These are phyloP conservation scores for Telmatochromis sp. DNA, from an alignment of 2,113 vertebrate species.

Conservation along the genomic window DNA sequence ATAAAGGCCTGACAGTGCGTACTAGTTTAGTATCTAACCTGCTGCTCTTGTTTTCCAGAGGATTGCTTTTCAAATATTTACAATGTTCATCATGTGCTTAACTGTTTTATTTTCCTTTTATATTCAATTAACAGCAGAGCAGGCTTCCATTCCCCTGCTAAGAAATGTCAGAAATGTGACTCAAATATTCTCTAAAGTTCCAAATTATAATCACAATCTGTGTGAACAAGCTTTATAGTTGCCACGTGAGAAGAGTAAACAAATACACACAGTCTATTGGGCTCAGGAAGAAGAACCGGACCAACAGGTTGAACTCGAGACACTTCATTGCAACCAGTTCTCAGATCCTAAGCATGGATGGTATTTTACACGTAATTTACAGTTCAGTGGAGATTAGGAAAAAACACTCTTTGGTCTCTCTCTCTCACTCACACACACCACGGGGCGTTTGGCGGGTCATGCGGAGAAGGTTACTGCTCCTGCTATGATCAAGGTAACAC, in stretches of 20 bases:
- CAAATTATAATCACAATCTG: neutral
- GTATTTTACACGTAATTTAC: neutral
- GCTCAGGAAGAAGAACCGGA: neutral
- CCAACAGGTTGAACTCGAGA: neutral
- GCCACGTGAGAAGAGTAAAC: neutral
- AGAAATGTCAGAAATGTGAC: neutral
- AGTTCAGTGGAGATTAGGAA: neutral
- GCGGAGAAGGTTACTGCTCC: neutral
- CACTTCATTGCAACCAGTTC: neutral
- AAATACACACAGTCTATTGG: neutral
- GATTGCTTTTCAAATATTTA: neutral
- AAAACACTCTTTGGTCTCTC: neutral
- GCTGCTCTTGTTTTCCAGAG: neutral
- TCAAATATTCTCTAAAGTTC: neutral
- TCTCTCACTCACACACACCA: neutral
- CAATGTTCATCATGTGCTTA: neutral
- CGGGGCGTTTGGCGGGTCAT: neutral
- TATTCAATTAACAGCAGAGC: neutral
- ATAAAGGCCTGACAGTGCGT: neutral
- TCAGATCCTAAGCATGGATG: neutral
- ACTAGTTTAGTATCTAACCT: neutral
- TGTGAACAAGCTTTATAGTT: neutral
- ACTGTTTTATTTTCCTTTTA: neutral
- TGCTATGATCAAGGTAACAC: constrained; percentile 27
- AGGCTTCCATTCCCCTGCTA: neutral